Conservation (phyloP, 2,797 vertebrate species). For the Lithobates pipiens region DNA sequence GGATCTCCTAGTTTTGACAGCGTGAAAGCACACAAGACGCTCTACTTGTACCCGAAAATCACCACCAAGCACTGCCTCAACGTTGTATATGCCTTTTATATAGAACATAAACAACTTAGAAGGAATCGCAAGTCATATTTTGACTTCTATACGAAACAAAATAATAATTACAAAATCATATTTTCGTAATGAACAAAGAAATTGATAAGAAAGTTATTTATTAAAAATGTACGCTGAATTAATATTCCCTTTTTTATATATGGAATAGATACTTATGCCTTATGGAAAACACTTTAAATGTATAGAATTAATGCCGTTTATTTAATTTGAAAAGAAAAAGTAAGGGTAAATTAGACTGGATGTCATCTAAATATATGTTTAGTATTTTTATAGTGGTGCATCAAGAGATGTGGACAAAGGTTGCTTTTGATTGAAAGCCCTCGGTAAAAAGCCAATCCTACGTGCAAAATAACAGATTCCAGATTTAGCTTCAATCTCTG, state of each 20-base stretch:
- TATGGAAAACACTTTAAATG: conserved; percentile 81
- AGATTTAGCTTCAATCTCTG: not conserved
- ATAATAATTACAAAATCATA: conserved; percentile 78
- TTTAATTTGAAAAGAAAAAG: conserved; percentile 24
- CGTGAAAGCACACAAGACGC: conserved; percentile 86
- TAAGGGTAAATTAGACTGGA: conserved; percentile 6
- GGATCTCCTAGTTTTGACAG: conserved; percentile 79
- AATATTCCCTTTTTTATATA: conserved; percentile 74
- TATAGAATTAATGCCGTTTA: conserved; percentile 76
- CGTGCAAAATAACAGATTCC: not conserved
- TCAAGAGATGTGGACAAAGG: not conserved
- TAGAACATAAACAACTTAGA: conserved; percentile 73
- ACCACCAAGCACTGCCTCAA: conserved; percentile 90
- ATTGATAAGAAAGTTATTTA: conserved; percentile 78
- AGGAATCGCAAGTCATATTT: conserved; percentile 76
- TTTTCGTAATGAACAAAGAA: conserved; percentile 80
- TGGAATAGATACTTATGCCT: conserved; percentile 81
- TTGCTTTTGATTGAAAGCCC: not conserved
- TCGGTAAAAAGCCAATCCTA: not conserved
- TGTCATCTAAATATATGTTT: conserved; percentile 45
- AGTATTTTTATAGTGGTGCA: conserved; percentile 25
- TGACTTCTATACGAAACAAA: conserved; percentile 74
- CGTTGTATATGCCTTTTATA: conserved; percentile 89
- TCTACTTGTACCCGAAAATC: conserved; percentile 80
- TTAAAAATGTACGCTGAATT: conserved; percentile 77